Base-by-base conservation (phyloP, 1,140 invertebrate species). In the Zaprionus kolodkinae region DNA sequence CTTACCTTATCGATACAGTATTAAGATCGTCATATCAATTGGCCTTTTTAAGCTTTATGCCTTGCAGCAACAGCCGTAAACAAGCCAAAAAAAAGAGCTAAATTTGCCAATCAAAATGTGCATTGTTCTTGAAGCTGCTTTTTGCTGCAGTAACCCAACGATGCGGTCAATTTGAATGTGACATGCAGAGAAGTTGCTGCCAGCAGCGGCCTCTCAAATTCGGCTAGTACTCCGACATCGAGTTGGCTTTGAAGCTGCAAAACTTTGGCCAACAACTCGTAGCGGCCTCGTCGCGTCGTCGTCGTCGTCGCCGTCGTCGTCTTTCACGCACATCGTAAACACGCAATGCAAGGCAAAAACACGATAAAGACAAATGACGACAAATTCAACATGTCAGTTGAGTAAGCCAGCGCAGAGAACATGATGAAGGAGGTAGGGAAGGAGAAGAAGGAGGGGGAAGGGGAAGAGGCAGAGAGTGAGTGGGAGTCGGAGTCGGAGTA, bases 91-190 rank as follows among this genome's bases (percentile, higher is more conserved):
- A 21, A 2, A 45, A 2, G 15, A 45, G n/a, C 40, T 45, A 9
- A 45, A 9, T 6, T 7, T n/a, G 7, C 1, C 40, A 45, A 45
- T 45, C 40, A 45, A 15, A 45, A 7, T 9, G 6, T 15, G n/a
- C 40, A 45, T 45, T 45, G n/a, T 45, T 45, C 40, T 15, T n/a
- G 7, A 15, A 45, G 40, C 40, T 9, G 40, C n/a, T 45, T 17
- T 45, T 15, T 45, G 2, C 40, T 9, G 40, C 40, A 15, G 6
- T 45, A 15, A 9, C 33, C 4, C 33, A 1, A 9, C n/a, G 40
- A 15, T n/a, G 38, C n/a, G 87, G 78, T 91, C 88, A 91, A 91
- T 91, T 91, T 91, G 83, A 71, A 63, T 80, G 72, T 87, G 87
- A 82, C 77, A 73, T 67, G 77, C 64, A 57, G 30, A 48, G 27